Base-by-base conservation (phyloP, 2,113 vertebrate species). In the Ageneiosus marmoratus region DNA sequence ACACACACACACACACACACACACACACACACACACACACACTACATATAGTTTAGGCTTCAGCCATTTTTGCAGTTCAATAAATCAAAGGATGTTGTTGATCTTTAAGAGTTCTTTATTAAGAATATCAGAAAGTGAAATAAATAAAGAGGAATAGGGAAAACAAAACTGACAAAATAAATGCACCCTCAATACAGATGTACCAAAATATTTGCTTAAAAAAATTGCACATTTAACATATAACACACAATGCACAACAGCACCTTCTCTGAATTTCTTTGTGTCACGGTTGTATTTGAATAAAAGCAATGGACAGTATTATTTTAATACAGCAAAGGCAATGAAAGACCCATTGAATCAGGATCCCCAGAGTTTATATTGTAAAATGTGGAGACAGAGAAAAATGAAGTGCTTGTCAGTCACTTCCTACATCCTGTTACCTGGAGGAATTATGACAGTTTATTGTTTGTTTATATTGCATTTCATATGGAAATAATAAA, bases 241-340 rank as follows among this genome's bases (percentile, higher is more conserved):
- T 44, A 48, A 60, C 37, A 18, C 48, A 65, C 22, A 65, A 63
- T 50, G 77, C 58, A 63, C 77, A 34, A 65, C 32, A 79, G 77
- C 77, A 79, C 77, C 77, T 48, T 62, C 34, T 79, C 37, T 11
- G n/a, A 79, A 48, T 50, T 62, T 79, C 24, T 44, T 46, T 78
- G n/a, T 78, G 73, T 16, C 27, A 29, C 32, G 27, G 50, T 63
- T 79, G 56, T 63, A 48, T 46, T 10, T 48, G 58, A 48, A 50
- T 63, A 50, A 60, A 46, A 27, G 24, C 18, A 46, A 8, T 32
- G 16, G 3, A 44, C 22, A 44, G n/a, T 58, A 63, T 11, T 18
- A 48, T 79, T 79, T 48, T 10, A 27, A 79, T 32, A 63, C 77
- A 46, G 77, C 18, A 79, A 65, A 79, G 41, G 24, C 20, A 15